Evolutionary conservation across 2,888 invertebrate genomes (phyloP).

Genomic region (Netelia virgata): DNA sequence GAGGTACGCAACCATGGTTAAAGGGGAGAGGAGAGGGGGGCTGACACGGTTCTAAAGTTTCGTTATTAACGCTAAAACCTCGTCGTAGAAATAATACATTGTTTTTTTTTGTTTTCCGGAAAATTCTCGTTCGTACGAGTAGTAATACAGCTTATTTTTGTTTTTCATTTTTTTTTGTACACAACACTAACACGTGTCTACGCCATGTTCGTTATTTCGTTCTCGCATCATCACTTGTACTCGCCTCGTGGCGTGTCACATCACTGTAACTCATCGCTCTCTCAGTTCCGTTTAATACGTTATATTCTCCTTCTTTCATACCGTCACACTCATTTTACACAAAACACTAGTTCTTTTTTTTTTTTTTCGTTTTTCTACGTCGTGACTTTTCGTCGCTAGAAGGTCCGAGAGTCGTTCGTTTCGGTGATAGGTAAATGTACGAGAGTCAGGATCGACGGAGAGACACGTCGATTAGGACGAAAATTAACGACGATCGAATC

Average conservation of each 20-base stretch:
- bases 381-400: conserved; percentile 50
- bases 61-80: conserved; percentile 50
- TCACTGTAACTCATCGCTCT: conserved; percentile 37
- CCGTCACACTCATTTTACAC: conserved; percentile 71
- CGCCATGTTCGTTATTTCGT: conserved; percentile 43
- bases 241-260: neutral
- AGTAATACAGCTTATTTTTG: conserved; percentile 58
- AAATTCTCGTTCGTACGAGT: conserved; percentile 11
- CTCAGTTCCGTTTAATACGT: conserved; percentile 50
- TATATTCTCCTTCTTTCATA: conserved; percentile 62
- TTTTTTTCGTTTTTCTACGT: neutral
- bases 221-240: conserved; percentile 23
- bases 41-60: neutral
- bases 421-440: conserved; percentile 3
- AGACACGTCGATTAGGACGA: no score
- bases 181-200: conserved; percentile 62
- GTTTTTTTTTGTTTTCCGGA: conserved; percentile 39
- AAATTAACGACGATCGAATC: no score
- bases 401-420: conserved; percentile 5
- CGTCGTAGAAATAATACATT: conserved; percentile 47
- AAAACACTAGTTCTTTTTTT: conserved; percentile 61
- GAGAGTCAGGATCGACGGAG: neutral
- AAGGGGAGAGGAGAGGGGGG: no score
- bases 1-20: neutral
- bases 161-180: conserved; percentile 48